Evolutionary conservation across 2,797 vertebrate species (phyloP).

Genomic region (Lophius americanus): DNA sequence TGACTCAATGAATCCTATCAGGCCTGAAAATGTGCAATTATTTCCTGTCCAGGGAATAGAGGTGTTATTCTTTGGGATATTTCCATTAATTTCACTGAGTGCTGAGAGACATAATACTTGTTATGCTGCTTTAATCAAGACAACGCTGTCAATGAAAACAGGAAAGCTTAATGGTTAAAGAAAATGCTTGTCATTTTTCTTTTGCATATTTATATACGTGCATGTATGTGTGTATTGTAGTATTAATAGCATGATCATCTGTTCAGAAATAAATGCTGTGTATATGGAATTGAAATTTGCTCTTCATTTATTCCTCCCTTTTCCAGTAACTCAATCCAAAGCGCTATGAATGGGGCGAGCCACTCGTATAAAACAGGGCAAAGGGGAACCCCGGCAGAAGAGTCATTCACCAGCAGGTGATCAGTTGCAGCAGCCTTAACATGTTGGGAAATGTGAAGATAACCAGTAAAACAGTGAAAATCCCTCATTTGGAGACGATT

Average conservation of each 20-base stretch:
- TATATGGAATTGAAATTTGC: slow-evolving; percentile 61
- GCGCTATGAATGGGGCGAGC: slow-evolving; percentile 29
- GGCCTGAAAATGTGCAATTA: slow-evolving; percentile 57
- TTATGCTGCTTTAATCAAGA: slow-evolving; percentile 54
- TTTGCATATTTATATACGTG: slow-evolving; percentile 3
- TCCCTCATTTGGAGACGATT: slow-evolving; percentile 52
- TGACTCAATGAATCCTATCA: slow-evolving; percentile 59
- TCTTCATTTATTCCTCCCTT: slow-evolving; percentile 56
- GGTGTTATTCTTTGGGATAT: slow-evolving; percentile 62
- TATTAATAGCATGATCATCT: slow-evolving; percentile 56
- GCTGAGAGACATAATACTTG: slow-evolving; percentile 43
- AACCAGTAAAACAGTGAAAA: slow-evolving; percentile 49
- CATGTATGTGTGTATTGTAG: slow-evolving; percentile 18
- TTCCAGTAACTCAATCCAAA: slow-evolving; percentile 50
- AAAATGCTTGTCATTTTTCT: slow-evolving; percentile 27
- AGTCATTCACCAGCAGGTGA: slow-evolving; percentile 4
- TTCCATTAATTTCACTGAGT: slow-evolving; percentile 61
- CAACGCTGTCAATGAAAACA: slow-evolving; percentile 41
- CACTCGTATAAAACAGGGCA: slow-evolving; percentile 39
- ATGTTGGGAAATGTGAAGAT: slow-evolving; percentile 30
- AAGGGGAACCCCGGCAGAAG: slow-evolving; percentile 5
- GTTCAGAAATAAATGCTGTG: slow-evolving; percentile 49
- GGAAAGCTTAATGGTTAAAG: slow-evolving; percentile 27
- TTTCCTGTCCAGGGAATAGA: slow-evolving; percentile 62
- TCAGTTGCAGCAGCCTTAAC: slow-evolving; percentile 19